Evolutionary conservation across 2,888 invertebrate genomes (phyloP).

Genomic region (Schrankia costaestrigalis): DNA sequence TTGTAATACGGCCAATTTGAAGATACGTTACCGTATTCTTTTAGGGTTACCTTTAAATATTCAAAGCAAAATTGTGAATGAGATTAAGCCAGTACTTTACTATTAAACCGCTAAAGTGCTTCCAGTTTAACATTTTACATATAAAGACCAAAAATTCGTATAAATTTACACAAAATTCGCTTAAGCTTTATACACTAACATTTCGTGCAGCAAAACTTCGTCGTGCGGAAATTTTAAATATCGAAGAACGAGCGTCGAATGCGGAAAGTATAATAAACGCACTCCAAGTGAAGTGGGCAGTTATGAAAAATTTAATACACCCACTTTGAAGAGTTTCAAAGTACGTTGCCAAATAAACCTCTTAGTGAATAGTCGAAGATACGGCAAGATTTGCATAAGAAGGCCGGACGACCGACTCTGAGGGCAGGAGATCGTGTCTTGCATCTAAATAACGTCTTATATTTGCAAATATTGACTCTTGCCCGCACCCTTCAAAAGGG

Average conservation of each 20-base stretch:
- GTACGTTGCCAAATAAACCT: slow-evolving; percentile 67
- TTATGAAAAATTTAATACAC: slow-evolving; percentile 74
- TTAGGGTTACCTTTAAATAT: slow-evolving; percentile 16
- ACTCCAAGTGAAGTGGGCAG: slow-evolving; percentile 54
- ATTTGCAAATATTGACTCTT: slow-evolving; percentile 78
- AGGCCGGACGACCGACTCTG: slow-evolving; percentile 56
- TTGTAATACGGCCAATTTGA: slow-evolving; percentile 61
- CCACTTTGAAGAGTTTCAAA: slow-evolving; percentile 58
- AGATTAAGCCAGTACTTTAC: no score
- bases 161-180: slow-evolving; percentile 12
- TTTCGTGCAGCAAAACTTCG: slow-evolving; percentile 13
- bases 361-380: slow-evolving; percentile 68
- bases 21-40: slow-evolving; percentile 27
- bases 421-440: slow-evolving; percentile 68
- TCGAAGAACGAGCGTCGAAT: slow-evolving; percentile 32
- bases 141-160: slow-evolving; percentile 3
- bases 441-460: slow-evolving; percentile 79
- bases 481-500: slow-evolving; percentile 69
- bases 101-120: slow-evolving; percentile 5
- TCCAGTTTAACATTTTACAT: slow-evolving; percentile 6
- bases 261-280: slow-evolving; percentile 40
- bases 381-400: slow-evolving; percentile 71
- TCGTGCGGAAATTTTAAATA: slow-evolving; percentile 24
- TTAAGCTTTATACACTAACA: slow-evolving; percentile 11
- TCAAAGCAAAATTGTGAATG: slow-evolving; percentile 11